A percentile compares a stretch with the other conserved stretches of the same genome.
phyloP scores from a whole-genome alignment of 1,140 invertebrate species.

The Zelostemma sp. region DNA sequence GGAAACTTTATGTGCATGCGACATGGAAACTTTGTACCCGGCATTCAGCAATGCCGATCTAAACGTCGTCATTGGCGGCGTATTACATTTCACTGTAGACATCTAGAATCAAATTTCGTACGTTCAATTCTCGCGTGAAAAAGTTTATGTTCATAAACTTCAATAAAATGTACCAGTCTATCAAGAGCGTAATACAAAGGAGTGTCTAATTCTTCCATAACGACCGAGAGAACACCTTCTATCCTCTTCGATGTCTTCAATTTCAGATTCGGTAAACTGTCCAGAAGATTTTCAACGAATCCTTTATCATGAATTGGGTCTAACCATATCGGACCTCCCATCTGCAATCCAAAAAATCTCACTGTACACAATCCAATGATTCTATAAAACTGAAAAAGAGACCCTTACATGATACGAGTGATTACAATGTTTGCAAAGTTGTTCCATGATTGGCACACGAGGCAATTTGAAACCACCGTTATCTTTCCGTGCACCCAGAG shows the following conservation, averaged over 20 bases:
- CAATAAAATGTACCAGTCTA: slow-evolving; percentile 60
- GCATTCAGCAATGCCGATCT: slow-evolving; percentile 95
- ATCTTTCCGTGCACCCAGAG: slow-evolving; percentile 76
- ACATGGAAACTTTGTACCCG: slow-evolving; percentile 92
- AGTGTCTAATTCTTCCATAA: slow-evolving; percentile 86
- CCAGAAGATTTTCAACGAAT: slow-evolving; percentile 77
- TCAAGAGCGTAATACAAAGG: slow-evolving; percentile 90
- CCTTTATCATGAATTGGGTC: slow-evolving; percentile 83
- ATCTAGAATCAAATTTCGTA: slow-evolving; percentile 49
- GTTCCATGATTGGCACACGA: slow-evolving; percentile 75
- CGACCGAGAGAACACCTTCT: slow-evolving; percentile 78
- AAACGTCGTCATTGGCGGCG: slow-evolving; percentile 64
- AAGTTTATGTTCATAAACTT: too few species aligned
- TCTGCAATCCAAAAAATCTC: slow-evolving; percentile 64
- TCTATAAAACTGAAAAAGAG: slow-evolving; percentile 23
- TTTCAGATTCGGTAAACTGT: slow-evolving; percentile 59
- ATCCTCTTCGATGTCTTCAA: slow-evolving; percentile 84
- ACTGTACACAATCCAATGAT: slow-evolving; percentile 8
- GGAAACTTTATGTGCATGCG: slow-evolving; percentile 89
- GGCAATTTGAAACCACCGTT: slow-evolving; percentile 75
- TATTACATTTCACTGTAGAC: slow-evolving; percentile 58
- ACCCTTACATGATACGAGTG: slow-evolving; percentile 77
- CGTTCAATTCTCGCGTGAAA: too few species aligned
- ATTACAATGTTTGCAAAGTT: slow-evolving; percentile 83
- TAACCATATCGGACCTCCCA: slow-evolving; percentile 96